Evolutionary conservation across 2,113 vertebrate species (phyloP).

Genomic region (Microtus pennsylvanicus): DNA sequence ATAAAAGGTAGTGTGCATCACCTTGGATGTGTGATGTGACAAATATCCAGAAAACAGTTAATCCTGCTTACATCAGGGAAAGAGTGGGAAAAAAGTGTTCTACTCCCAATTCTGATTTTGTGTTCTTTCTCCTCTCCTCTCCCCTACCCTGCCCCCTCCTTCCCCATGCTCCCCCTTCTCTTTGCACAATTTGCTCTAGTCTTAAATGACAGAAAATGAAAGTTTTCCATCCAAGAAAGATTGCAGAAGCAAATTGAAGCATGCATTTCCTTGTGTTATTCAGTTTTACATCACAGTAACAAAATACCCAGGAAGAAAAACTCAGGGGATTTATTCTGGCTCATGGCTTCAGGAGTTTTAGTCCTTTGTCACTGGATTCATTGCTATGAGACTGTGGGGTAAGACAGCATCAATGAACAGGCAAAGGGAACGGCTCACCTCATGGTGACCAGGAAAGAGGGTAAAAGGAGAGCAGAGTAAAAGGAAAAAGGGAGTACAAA

Average conservation of each 20-base stretch:
- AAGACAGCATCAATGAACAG: neutral
- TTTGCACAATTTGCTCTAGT: neutral
- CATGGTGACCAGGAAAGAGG: neutral
- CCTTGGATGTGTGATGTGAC: neutral
- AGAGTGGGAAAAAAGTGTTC: neutral
- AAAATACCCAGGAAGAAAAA: neutral
- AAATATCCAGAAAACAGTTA: neutral
- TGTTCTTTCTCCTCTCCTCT: neutral
- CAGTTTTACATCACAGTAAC: neutral
- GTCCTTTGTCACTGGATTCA: neutral
- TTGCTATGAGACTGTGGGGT: neutral
- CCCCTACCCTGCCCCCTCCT: neutral
- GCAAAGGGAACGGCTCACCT: neutral
- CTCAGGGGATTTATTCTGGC: neutral
- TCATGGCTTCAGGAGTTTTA: neutral
- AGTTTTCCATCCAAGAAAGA: neutral
- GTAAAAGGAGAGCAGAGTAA: neutral
- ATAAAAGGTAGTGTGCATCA: accelerated
- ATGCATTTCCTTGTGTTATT: neutral
- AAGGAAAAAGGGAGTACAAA: neutral
- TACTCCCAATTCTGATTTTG: neutral
- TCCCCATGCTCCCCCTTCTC: too few species aligned
- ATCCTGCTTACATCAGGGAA: neutral
- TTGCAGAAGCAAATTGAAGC: neutral
- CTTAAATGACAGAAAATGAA: neutral